Base-by-base conservation (phyloP, 2,797 vertebrate genomes). In the Botia almorhae region DNA sequence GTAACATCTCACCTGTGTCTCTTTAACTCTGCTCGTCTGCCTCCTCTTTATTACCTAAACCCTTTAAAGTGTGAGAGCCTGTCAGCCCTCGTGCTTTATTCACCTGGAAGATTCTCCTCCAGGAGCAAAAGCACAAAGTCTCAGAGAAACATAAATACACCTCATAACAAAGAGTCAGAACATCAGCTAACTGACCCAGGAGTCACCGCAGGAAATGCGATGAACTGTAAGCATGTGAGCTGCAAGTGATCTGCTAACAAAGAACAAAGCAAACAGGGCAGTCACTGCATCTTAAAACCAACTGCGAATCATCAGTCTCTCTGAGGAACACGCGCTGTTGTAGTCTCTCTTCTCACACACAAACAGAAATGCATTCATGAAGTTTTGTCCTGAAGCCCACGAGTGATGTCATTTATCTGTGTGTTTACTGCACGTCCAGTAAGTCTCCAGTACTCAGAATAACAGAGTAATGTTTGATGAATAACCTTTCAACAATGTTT, bases 41-140 rank as follows among this genome's bases (percentile, higher is more conserved):
- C n/a, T 55, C 65, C 7, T 76, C 4, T 46, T 53, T 23, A 21
- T 76, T 39, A 53, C 11, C 16, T 19, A 65, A 56, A 64, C 21
- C 16, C 3, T 76, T 68, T 68, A 43, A 74, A 74, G 64, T 23
- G 50, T 7, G 74, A 26, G 14, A 75, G 19, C 8, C 7, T 11
- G 17, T 53, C 43, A 68, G 58, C 7, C n/a, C 39, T 82, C 60
- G 65, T 65, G 68, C 48, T 71, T 64, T 65, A 82, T 82, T 77
- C 81, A 76, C 74, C 11, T 50, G 67, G 68, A 61, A 7, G 17
- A 71, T 8, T 43, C 60, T 72, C 60, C 50, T 65, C 14, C 21
- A 58, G 16, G 17, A 69, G 17, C 23, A 17, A 33, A 74, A 13
- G 61, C 51, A 29, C 58, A 29, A 29, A 12, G 60, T 19, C 33